Evolutionary conservation across 2,797 vertebrate genomes (phyloP).

Genomic region (Lemur catta): DNA sequence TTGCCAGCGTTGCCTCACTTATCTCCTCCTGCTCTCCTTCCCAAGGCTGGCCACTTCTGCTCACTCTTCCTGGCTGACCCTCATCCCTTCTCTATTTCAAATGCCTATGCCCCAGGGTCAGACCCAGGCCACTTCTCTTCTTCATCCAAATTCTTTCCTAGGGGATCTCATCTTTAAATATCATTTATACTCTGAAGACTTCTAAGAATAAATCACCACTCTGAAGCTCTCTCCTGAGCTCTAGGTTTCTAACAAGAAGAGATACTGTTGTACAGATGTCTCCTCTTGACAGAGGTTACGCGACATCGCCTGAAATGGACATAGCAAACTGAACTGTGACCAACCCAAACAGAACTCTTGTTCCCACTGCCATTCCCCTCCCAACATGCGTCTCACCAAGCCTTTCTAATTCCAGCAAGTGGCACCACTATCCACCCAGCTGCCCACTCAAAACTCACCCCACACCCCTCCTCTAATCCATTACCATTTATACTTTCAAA

Average conservation of each 20-base stretch:
- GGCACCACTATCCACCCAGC: background rate
- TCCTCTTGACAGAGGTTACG: background rate
- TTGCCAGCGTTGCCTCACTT: background rate
- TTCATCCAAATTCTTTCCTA: background rate
- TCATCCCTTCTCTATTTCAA: background rate
- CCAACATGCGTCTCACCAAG: background rate
- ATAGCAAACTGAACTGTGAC: background rate
- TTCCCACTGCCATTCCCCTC: background rate
- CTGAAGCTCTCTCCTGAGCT: background rate
- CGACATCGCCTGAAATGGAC: background rate
- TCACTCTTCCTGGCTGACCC: background rate
- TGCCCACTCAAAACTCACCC: background rate
- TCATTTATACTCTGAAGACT: background rate
- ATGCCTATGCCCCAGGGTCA: background rate
- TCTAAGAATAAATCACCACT: background rate
- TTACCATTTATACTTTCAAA: background rate
- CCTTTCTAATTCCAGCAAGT: background rate
- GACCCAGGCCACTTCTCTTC: background rate
- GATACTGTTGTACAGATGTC: background rate
- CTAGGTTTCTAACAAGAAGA: conserved; percentile 21
- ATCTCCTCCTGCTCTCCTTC: background rate
- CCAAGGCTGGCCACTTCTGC: background rate
- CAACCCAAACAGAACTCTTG: background rate
- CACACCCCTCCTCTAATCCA: background rate
- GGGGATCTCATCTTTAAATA: background rate